Evolutionary conservation across 1,140 invertebrate species (phyloP), one percentile per base, ranked within the genome.

Genomic region (Parapsyche elsis): DNA sequence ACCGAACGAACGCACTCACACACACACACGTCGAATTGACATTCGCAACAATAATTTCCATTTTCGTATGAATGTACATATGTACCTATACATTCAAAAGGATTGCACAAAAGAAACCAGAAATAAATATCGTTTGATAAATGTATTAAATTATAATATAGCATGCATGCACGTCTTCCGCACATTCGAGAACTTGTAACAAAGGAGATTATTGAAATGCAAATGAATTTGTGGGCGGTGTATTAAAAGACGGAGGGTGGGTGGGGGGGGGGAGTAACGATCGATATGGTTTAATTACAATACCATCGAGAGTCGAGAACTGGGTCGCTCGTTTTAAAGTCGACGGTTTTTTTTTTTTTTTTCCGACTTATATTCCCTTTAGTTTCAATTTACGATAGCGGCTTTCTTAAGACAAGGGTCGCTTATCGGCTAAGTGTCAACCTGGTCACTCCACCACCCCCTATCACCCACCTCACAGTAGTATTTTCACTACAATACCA

Each of bases 371-470:
- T 77, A 73, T 74, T 79, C 71, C 30, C 45, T 74, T 70, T 23
- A 23, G 46, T 80, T 80, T 75, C 71, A 80, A 75, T 75, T 80
- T 80, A 80, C 79, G 79, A 80, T 80, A 74, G 59, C 73, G 57
- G 59, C 73, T 53, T 75, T 44, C 71, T 75, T 53, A 64, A 80
- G 79, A 64, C 46, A 67, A 67, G 79, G 59, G 59, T 75, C 46
- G 44, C 79, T 80, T 80, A 80, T 80, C 79, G 44, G 79, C 45
- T 19, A 19, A n/a, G 44, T 80, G 79, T 80, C 79, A 80, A 80
- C 79, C 71, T 74, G 70, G 67, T 71, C 70, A 61, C 67, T 79
- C 30, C 44, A 9, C 76, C 64, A n/a, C 9, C 24, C 23, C 64
- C 59, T 12, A 5, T 23, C 45, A 46, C 45, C 45, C 45, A 46